Percentiles rank a stretch among this genome's conserved stretches.
Evolutionary conservation across 1,140 invertebrate genomes (phyloP).

Genomic region (Heliothis virescens): DNA sequence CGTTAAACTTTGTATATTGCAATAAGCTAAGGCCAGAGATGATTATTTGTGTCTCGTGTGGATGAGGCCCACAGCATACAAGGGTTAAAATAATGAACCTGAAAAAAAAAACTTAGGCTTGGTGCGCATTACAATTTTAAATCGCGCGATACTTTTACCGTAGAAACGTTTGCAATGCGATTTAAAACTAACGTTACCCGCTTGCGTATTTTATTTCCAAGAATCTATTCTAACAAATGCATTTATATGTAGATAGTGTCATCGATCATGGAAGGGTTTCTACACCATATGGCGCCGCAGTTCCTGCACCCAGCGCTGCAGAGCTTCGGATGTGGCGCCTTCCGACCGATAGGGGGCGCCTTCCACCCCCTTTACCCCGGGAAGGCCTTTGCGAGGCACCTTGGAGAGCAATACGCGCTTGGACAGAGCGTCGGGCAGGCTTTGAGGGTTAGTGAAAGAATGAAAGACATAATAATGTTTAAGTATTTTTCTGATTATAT

Average conservation of each 20-base stretch:
- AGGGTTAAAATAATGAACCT: no score
- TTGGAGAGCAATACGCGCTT: slow-evolving; percentile 84
- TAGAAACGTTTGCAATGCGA: no score
- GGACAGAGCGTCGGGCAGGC: slow-evolving; percentile 84
- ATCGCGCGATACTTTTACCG: no score
- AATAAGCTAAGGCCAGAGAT: no score
- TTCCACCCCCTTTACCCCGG: slow-evolving; percentile 84
- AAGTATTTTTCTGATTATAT: slow-evolving; percentile 24
- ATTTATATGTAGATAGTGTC: slow-evolving; percentile 1
- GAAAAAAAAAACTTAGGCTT: no score
- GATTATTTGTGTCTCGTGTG: no score
- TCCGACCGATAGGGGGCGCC: slow-evolving; percentile 83
- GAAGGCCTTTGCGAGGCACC: slow-evolving; percentile 83
- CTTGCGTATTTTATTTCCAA: not conserved
- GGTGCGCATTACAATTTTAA: no score
- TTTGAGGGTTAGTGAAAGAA: slow-evolving; percentile 66
- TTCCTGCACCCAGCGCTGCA: slow-evolving; percentile 85
- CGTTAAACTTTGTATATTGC: no score
- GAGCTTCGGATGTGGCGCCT: slow-evolving; percentile 84
- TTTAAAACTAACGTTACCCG: not conserved
- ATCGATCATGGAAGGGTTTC: slow-evolving; percentile 82
- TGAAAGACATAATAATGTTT: slow-evolving; percentile 8
- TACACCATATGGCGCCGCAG: slow-evolving; percentile 85
- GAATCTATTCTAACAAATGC: not conserved
- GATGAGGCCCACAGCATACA: no score